Evolutionary conservation across 1,140 invertebrate species (phyloP).

Genomic region (Procambarus clarkii): DNA sequence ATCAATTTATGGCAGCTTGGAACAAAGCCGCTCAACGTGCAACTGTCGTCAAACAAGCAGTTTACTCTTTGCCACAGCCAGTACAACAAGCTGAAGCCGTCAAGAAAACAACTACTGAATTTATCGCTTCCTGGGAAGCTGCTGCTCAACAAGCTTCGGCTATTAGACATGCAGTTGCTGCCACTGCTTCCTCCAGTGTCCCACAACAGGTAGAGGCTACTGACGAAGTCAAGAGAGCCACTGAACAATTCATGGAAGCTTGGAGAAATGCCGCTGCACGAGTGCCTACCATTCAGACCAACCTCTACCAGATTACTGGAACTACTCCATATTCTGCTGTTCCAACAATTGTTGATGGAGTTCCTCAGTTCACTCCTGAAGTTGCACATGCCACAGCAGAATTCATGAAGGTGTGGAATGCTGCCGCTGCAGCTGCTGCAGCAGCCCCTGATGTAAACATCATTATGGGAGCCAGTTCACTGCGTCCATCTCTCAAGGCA

Average conservation of each 20-base stretch:
- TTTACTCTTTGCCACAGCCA: not conserved
- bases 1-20: too few relatives aligned
- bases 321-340: too few relatives aligned
- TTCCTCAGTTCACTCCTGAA: too few relatives aligned
- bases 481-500: not conserved
- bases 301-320: too few relatives aligned
- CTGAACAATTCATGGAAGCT: constrained; percentile 35
- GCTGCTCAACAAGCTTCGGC: constrained; percentile 26
- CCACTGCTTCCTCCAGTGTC: not conserved
- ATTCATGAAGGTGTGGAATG: too few relatives aligned
- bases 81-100: not conserved
- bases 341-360: too few relatives aligned
- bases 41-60: constrained; percentile 1
- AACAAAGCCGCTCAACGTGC: not conserved
- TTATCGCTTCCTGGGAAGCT: constrained; percentile 28
- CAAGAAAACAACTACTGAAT: not conserved
- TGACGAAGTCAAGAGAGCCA: constrained; percentile 32
- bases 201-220: constrained; percentile 18
- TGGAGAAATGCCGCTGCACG: constrained; percentile 32
- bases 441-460: constrained; percentile 25
- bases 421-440: too few relatives aligned
- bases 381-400: too few relatives aligned
- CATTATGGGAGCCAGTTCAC: constrained; percentile 45
- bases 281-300: constrained; percentile 7
- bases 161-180: not conserved